Percentiles rank a stretch among this genome's conserved stretches.
phyloP scores from a whole-genome alignment of 2,113 vertebrate species.

The Labeo catla region DNA sequence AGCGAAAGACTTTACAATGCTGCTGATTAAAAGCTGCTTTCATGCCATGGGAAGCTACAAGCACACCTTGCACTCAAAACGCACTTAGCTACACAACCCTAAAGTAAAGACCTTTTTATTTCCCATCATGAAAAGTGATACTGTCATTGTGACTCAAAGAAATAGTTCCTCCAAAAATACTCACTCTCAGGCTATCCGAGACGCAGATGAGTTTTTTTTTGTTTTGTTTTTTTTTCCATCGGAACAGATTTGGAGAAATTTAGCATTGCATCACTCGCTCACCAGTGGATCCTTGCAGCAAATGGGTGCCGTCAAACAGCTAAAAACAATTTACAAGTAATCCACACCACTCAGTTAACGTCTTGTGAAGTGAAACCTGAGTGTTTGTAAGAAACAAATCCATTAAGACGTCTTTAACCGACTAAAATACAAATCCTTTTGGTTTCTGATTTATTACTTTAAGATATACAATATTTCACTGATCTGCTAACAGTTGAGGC shows the following conservation, averaged over 20 bases:
- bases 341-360: too few species aligned
- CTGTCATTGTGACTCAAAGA: neutral
- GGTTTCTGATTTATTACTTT: neutral
- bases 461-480: neutral
- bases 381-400: too few species aligned
- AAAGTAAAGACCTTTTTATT: neutral
- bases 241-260: neutral
- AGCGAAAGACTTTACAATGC: neutral
- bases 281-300: neutral
- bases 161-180: neutral
- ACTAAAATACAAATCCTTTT: neutral
- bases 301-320: neutral
- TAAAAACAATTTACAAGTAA: too few species aligned
- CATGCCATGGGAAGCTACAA: neutral
- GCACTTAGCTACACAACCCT: neutral
- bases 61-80: neutral
- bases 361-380: too few species aligned
- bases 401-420: neutral
- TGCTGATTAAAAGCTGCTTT: slow-evolving; percentile 37
- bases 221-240: neutral
- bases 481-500: neutral
- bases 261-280: neutral
- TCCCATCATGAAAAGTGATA: neutral
- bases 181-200: neutral
- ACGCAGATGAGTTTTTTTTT: neutral